Evolutionary conservation across 2,888 invertebrate species (phyloP).

Genomic region (Meloe dianella): DNA sequence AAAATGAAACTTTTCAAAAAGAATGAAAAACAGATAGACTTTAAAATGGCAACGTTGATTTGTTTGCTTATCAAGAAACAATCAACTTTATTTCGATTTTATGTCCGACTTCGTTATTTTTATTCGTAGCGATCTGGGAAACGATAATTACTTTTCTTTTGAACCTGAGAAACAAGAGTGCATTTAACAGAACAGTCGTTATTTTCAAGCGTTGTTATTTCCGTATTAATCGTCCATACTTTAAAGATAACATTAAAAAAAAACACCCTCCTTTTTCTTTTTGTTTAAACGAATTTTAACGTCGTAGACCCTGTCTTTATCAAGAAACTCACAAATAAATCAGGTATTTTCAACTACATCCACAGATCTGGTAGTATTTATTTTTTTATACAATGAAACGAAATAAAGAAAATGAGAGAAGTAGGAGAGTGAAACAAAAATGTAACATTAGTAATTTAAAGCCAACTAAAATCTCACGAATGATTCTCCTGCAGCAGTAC

Average conservation of each 20-base stretch:
- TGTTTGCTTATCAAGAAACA: not conserved
- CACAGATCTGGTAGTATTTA: not conserved
- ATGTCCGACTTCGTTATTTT: not conserved
- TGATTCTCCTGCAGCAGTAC: not conserved
- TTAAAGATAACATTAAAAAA: constrained; percentile 28
- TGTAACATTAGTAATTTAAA: not conserved
- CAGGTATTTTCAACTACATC: not conserved
- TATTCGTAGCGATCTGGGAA: not conserved
- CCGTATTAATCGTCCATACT: constrained; percentile 23
- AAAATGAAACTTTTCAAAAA: not conserved
- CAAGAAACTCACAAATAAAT: not conserved
- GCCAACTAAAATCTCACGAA: not conserved
- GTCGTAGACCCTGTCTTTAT: not conserved
- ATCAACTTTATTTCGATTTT: not conserved
- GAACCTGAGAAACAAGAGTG: constrained; percentile 7
- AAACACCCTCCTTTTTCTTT: not conserved
- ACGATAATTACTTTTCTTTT: constrained; percentile 12
- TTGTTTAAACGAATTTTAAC: constrained; percentile 5
- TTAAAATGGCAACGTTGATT: not conserved
- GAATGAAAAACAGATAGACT: not conserved
- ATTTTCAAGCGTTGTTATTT: constrained; percentile 24
- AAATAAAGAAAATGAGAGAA: constrained; percentile 2
- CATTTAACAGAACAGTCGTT: constrained; percentile 18
- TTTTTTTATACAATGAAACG: not conserved
- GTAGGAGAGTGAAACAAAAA: not conserved